Evolutionary conservation across 2,797 vertebrate species (phyloP), one percentile per base, ranked within the genome.

Genomic region (Uromys caudimaculatus): DNA sequence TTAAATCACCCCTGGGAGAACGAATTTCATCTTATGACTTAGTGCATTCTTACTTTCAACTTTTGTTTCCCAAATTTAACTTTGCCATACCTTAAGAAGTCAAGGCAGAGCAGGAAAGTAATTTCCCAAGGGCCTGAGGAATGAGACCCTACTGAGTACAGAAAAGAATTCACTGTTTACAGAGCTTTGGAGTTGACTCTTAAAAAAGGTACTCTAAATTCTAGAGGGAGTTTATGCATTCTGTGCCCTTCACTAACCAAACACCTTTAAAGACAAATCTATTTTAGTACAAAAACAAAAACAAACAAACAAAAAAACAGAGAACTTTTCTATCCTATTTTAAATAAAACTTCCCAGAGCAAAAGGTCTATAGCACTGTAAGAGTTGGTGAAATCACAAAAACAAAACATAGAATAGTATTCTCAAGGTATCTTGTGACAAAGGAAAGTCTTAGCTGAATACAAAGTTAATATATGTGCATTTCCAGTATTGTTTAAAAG

Each of bases 331-430:
- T 21, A 52, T 77, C 6, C 8, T 35, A 93, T 67, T 95, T 89
- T 85, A 89, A 92, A 75, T 83, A 95, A 89, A 89, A 47, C 1
- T 92, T 93, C 32, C 90, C 21, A 58, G 84, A 95, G 58, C 85
- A 23, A 94, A 91, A 92, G 44, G 0, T 50, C n/a, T 90, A 56
- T 71, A 86, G 35, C 71, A 81, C 69, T 52, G 2, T 67, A 92
- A 47, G 41, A 54, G 41, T 44, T 87, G 71, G 17, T 89, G 24
- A 86, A 96, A 78, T 24, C 47, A 76, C 2, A 29, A 9, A 82
- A 92, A 44, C 24, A 88, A 54, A 95, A 44, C 83, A 24, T n/a
- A 60, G 23, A 56, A 86, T 16, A 71, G 10, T 78, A 1, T 3
- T 88, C 10, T 85, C 11, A 79, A 17, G 2, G 44, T 76, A 83